Base-by-base conservation (phyloP, 2,888 invertebrate genomes). In the Cosmopolites sordidus region DNA sequence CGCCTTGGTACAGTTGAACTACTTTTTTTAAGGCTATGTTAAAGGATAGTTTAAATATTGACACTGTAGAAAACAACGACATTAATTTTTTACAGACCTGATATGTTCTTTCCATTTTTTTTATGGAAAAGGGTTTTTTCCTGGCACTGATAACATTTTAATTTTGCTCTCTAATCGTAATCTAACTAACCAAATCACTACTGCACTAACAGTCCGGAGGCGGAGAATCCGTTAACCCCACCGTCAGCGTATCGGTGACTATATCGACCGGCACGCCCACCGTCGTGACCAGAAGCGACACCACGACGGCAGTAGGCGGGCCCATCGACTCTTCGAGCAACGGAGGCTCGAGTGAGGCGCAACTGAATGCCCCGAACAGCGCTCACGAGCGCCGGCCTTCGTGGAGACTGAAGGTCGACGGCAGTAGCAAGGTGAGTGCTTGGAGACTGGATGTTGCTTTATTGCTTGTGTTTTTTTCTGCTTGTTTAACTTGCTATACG, bases 341-440 rank as follows among this genome's bases (percentile, higher is more conserved):
- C 40, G 51, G 57, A 29, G 46, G 48, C 39, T 22, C 22, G 22
- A 22, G 22, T 8, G 43, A 48, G 39, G 49, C 40, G 8, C 53
- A 52, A 8, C 41, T 41, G 14, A 17, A 16, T 12, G 45, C 51
- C 1, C 49, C 60, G 6, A 54, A 54, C n/a, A 62, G 62, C 33
- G 68, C 75, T 62, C 79, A 79, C 64, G 92, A 92, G 76, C 83
- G 92, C 64, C 85, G 92, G 70, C 92, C 93, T 38, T 92, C 92
- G 65, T 93, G 93, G 93, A 84, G 92, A 74, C 82, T 93, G 69
- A 84, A 88, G 74, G 86, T 92, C 76, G 92, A 92, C 80, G 88
- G 89, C 75, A 89, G 88, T 78, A 89, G 88, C 79, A 93, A 92
- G 90, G 92, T 92, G 82, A 64, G 64, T 33, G 33, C 12, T 11